Base-by-base conservation (phyloP, 2,113 vertebrate genomes). In the Poeciliopsis turrubarensis region DNA sequence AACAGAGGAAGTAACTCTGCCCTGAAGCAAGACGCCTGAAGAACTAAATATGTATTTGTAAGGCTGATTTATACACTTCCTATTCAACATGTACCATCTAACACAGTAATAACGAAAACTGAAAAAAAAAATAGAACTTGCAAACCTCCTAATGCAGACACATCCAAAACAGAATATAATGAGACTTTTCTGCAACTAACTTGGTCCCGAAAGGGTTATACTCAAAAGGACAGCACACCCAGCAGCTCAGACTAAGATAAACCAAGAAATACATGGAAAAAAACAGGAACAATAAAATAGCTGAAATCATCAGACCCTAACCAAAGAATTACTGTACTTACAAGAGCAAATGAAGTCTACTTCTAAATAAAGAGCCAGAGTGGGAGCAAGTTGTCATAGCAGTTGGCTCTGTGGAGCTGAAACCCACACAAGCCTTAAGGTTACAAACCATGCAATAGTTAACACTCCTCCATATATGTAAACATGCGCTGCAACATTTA, bases 371-470 rank as follows among this genome's bases (percentile, higher is more conserved):
- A 78, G 84, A 75, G 37, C 41, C 37, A 75, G 77, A 91, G 88
- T 86, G 89, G 86, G 85, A 92, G 89, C 86, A 89, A 88, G 89
- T 83, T 65, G 10, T 76, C 41, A 60, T 81, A 85, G 71, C 68
- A 73, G 25, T 22, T 61, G 70, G 39, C 32, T 47, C 47, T 47
- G 80, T 65, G 66, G 34, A 61, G 47, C 66, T 61, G 30, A 73
- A 77, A 82, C 65, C 72, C 77, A 57, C 68, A 74, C 39, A 72
- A 69, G 54, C 65, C 70, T 34, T 2, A 6, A 70, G 54, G 61
- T 72, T 1, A 76, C 70, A 70, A 34, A 26, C 11, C 32, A 61
- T n/a, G 39, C 44, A 54, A 60, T 26, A 62, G 57, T 60, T 60
- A 57, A 41, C 75, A 75, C 70, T 79, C 82, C 76, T 77, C 73